Evolutionary conservation across 2,113 vertebrate species (phyloP).

Genomic region (Apeltes quadracus): DNA sequence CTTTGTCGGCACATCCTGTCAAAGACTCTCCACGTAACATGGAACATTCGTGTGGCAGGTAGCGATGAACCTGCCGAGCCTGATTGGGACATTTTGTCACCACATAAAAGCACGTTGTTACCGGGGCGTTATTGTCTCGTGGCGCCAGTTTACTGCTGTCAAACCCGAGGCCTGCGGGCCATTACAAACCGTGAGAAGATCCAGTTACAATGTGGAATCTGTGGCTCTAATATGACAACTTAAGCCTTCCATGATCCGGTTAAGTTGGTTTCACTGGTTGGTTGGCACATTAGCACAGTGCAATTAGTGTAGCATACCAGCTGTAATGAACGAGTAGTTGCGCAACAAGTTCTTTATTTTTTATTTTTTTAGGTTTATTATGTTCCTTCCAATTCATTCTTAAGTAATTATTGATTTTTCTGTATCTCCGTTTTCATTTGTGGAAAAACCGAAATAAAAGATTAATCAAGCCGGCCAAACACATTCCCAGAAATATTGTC

Average conservation of each 20-base stretch:
- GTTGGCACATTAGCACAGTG: constrained; percentile 31
- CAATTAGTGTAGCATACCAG: neutral
- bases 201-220: neutral
- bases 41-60: neutral
- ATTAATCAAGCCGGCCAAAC: too few species aligned
- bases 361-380: neutral
- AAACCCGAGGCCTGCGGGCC: rapidly evolving
- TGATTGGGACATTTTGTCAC: neutral
- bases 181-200: constrained; percentile 40
- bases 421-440: too few species aligned
- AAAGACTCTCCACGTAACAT: neutral
- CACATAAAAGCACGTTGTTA: neutral
- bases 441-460: too few species aligned
- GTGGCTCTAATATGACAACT: constrained; percentile 17
- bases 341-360: too few species aligned
- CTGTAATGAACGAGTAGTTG: neutral
- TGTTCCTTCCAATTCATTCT: neutral
- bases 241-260: neutral
- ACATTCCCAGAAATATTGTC: too few species aligned
- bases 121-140: neutral
- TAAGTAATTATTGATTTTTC: neutral
- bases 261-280: constrained; percentile 13
- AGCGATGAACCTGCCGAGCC: neutral
- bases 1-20: neutral
- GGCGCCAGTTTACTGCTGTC: neutral